These are phyloP conservation scores for Myiotriccus ornatus DNA, from an alignment of 2,797 vertebrate genomes.

Conservation along the genomic window DNA sequence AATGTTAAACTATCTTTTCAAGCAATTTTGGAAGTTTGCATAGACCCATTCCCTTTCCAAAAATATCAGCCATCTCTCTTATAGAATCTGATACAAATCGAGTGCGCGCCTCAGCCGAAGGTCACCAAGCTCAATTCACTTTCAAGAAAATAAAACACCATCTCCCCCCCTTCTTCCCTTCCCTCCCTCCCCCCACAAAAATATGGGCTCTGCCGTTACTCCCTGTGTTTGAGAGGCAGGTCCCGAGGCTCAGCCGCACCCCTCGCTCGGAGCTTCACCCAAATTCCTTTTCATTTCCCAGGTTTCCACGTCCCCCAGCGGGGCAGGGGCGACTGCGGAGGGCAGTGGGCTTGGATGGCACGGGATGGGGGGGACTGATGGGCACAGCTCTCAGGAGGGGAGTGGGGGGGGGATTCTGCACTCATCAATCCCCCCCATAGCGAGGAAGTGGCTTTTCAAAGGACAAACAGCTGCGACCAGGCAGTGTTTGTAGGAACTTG, in stretches of 20 bases:
- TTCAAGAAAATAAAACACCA: conserved; percentile 67
- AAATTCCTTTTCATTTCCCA: conserved; percentile 3
- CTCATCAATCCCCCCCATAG: neutral
- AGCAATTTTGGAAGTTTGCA: conserved; percentile 77
- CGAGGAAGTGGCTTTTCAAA: neutral
- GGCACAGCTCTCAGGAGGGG: neutral
- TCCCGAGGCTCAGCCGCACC: neutral
- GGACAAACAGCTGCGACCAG: conserved; percentile 48
- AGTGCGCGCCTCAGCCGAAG: conserved; percentile 8
- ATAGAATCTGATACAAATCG: conserved; percentile 74
- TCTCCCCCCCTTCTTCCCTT: conserved; percentile 36
- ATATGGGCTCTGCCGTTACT: conserved; percentile 42
- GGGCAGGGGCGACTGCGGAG: neutral
- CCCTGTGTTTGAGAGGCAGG: conserved; percentile 28
- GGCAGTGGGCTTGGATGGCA: neutral
- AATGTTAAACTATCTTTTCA: conserved; percentile 76
- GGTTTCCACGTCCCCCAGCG: accelerated
- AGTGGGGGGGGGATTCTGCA: neutral
- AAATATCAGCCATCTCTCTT: conserved; percentile 76
- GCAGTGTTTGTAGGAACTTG: conserved; percentile 38
- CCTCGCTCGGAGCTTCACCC: conserved; percentile 7
- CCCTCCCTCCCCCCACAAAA: conserved; percentile 60
- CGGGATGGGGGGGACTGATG: neutral
- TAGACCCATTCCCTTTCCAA: conserved; percentile 80
- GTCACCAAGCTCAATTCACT: conserved; percentile 31